These are phyloP conservation scores for pig (Sus scrofa) DNA, from an alignment of 2,113 vertebrate species.

Conservation along the genomic window T2T-Sscrofa CM000827.6:93699001-93699500, in stretches of 20 bases:
- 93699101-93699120: constrained; percentile 6
- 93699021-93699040: background rate
- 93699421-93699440: background rate
- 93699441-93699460: background rate
- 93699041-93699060: background rate
- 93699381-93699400: background rate
- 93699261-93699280: background rate
- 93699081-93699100: background rate
- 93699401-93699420: background rate
- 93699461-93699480: background rate
- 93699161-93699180: background rate
- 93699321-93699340: background rate
- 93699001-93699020: background rate
- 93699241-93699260: background rate
- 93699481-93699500: background rate
- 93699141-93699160: background rate
- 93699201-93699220: background rate
- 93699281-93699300: background rate
- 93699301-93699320: background rate
- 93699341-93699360: background rate
- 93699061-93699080: background rate
- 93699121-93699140: constrained; percentile 1
- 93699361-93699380: background rate
- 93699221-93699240: background rate
- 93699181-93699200: background rate